These are phyloP conservation scores for Centropristis striata DNA, from an alignment of 2,113 vertebrate genomes.

Conservation along the genomic window DNA sequence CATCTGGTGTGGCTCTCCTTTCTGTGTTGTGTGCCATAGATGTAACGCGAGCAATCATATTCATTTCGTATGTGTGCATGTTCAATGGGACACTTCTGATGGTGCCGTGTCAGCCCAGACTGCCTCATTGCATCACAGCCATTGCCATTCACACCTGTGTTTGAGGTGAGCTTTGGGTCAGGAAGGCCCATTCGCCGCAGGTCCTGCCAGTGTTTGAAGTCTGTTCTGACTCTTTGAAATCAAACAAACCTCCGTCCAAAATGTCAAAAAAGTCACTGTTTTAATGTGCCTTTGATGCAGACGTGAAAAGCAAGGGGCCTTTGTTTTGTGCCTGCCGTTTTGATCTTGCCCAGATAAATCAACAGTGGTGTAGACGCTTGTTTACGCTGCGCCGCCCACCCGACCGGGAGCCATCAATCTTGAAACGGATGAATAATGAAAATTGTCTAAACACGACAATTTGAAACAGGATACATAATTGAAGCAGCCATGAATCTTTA, in stretches of 20 bases:
- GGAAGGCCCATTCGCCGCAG: conserved; percentile 21
- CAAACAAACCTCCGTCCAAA: conserved; percentile 44
- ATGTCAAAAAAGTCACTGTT: conserved; percentile 52
- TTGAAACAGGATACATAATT: conserved; percentile 78
- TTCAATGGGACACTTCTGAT: conserved; percentile 21
- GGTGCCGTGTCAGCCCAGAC: conserved; percentile 6
- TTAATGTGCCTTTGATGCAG: conserved; percentile 62
- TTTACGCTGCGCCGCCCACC: conserved; percentile 54
- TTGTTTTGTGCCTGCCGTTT: conserved; percentile 69
- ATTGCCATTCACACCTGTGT: conserved; percentile 71
- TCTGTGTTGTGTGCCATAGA: conserved; percentile 21
- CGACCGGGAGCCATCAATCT: conserved; percentile 70
- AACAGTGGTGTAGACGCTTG: conserved; percentile 59
- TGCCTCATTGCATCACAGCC: conserved; percentile 6
- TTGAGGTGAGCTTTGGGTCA: conserved; percentile 65
- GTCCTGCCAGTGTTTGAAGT: conserved; percentile 66
- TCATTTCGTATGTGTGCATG: conserved; percentile 10
- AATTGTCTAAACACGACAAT: conserved; percentile 79
- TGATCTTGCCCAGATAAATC: conserved; percentile 71
- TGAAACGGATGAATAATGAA: conserved; percentile 79
- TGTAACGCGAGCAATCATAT: conserved; percentile 37
- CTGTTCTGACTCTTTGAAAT: conserved; percentile 52
- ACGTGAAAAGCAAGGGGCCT: conserved; percentile 62
- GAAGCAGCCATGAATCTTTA: conserved; percentile 79
- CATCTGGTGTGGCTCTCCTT: conserved; percentile 40